Conservation (phyloP, 2,113 vertebrate genomes). For the Oplegnathus fasciatus region DNA sequence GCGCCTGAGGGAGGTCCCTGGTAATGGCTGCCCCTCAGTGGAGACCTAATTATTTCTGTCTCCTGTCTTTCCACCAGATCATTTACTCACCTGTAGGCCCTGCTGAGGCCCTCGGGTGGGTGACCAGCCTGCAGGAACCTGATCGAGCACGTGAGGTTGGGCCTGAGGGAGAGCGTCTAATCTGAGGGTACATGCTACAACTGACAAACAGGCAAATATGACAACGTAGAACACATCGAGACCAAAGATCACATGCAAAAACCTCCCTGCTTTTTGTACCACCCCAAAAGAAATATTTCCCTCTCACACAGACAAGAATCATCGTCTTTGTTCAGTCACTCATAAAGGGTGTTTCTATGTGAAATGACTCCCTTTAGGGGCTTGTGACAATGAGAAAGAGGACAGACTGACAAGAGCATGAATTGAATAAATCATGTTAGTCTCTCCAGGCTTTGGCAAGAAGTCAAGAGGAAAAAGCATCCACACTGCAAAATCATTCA, state of each 20-base stretch:
- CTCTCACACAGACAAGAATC: conserved; percentile 2
- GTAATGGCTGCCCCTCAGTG: conserved; percentile 58
- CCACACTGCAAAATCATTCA: conserved; percentile 34
- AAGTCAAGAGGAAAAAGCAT: conserved; percentile 33
- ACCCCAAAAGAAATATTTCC: conserved; percentile 15
- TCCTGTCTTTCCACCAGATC: conserved; percentile 50
- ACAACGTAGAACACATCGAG: conserved; percentile 7
- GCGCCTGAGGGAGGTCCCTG: conserved; percentile 60
- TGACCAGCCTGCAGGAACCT: conserved; percentile 29
- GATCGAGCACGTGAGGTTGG: conserved; percentile 7
- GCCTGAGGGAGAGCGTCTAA: conserved; percentile 1
- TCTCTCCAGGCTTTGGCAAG: conserved; percentile 43
- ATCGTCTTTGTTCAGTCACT: conserved; percentile 11
- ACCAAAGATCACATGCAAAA: conserved; percentile 11
- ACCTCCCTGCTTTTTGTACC: neutral
- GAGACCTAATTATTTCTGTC: conserved; percentile 68
- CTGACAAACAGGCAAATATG: conserved; percentile 17
- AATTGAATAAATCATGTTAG: conserved; percentile 58
- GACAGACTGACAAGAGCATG: conserved; percentile 37
- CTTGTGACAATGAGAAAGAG: conserved; percentile 35
- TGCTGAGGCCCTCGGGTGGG: conserved; percentile 30
- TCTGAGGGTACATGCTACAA: conserved; percentile 7
- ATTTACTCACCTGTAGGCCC: conserved; percentile 62
- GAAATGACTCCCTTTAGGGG: conserved; percentile 35
- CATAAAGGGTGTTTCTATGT: conserved; percentile 9